A percentile compares a stretch with the other conserved stretches of the same genome.
Evolutionary conservation across 92 coral and sea anemone species (phyloP).

Genomic region (Palythoa grandiflora): DNA sequence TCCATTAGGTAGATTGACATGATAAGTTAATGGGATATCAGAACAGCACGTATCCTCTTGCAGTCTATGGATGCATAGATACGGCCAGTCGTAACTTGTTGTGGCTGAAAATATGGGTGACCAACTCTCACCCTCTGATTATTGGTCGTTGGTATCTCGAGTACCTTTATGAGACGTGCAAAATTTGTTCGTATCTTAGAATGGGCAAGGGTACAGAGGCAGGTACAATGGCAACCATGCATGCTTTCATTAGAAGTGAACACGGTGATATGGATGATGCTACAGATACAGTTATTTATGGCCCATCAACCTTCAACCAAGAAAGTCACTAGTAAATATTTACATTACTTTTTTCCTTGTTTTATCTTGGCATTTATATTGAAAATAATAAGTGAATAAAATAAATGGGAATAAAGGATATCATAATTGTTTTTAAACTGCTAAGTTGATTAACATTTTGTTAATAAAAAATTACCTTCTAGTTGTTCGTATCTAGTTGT

Average conservation of each 20-base stretch:
- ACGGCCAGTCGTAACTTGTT: conserved; percentile 52
- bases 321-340: conserved; percentile 22
- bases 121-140: conserved; percentile 54
- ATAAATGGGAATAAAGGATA: conserved; percentile 12
- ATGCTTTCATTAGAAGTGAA: conserved; percentile 49
- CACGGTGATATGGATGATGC: conserved; percentile 58
- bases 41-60: conserved; percentile 54
- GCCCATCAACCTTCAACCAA: conserved; percentile 58
- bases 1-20: conserved; percentile 59
- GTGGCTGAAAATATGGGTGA: conserved; percentile 52
- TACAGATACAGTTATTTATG: conserved; percentile 48
- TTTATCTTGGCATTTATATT: conserved; percentile 10
- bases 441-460: neutral
- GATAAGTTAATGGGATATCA: conserved; percentile 63
- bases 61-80: conserved; percentile 57
- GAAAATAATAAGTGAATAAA: conserved; percentile 17
- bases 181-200: conserved; percentile 27
- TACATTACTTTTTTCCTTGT: conserved; percentile 6
- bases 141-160: conserved; percentile 59
- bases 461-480: neutral
- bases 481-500: conserved; percentile 3
- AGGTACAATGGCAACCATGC: conserved; percentile 57
- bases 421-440: conserved; percentile 10
- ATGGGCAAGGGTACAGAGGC: conserved; percentile 55
- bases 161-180: conserved; percentile 37